These are phyloP conservation scores for Phylloscopus trochilus DNA, from an alignment of 2,113 vertebrate species.

Conservation along the genomic window DNA sequence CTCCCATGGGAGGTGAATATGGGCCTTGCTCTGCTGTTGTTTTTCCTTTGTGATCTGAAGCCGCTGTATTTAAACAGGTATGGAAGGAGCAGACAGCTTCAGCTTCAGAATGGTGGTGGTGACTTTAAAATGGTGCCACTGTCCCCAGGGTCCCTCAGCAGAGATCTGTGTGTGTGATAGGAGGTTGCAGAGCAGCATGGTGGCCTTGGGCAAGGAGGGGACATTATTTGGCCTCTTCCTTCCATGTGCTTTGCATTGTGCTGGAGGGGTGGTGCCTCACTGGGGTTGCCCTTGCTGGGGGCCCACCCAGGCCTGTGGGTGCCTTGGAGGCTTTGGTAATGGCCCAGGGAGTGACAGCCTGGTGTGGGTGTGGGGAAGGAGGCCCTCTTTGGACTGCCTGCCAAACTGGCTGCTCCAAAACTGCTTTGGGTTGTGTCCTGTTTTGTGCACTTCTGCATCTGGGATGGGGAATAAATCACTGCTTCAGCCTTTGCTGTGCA, in stretches of 20 bases:
- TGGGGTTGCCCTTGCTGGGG: not conserved
- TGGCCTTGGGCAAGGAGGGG: not conserved
- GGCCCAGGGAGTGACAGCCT: not conserved
- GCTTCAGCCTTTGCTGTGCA: not conserved
- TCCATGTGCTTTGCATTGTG: not conserved
- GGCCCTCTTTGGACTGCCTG: not conserved
- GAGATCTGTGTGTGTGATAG: not conserved
- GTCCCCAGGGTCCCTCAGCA: not conserved
- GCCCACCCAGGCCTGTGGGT: not conserved
- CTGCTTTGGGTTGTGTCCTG: not conserved
- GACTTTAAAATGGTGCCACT: accelerated
- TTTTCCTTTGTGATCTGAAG: not conserved
- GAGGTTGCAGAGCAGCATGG: not conserved
- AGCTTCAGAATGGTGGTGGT: not conserved
- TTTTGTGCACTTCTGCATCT: accelerated
- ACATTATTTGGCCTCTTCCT: not conserved
- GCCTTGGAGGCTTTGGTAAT: accelerated
- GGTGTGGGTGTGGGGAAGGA: not conserved
- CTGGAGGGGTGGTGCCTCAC: not conserved
- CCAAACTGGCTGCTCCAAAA: not conserved
- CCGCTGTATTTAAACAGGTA: not conserved
- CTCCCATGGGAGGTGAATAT: accelerated
- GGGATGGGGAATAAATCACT: not conserved
- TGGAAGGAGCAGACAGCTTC: not conserved
- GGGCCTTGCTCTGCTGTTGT: accelerated